Evolutionary conservation across 1,140 invertebrate species (phyloP).

Genomic region (Onthophagus taurus): DNA sequence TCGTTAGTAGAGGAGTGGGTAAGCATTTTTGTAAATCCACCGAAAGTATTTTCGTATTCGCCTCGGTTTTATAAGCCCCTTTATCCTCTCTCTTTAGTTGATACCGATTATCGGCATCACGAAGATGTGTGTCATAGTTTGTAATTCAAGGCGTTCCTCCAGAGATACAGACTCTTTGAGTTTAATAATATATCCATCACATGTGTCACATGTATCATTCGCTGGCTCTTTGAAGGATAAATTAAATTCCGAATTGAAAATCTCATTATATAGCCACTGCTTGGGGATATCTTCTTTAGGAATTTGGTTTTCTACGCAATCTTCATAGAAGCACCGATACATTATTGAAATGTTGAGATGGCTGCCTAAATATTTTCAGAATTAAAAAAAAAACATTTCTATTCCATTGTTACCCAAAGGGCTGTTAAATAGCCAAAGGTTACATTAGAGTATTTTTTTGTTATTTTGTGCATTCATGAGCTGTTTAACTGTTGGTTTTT

Average conservation of each 20-base stretch:
- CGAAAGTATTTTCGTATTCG: conserved; percentile 12
- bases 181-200: conserved; percentile 14
- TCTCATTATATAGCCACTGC: conserved; percentile 13
- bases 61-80: conserved; percentile 10
- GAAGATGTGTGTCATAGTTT: conserved; percentile 14
- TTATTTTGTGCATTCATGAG: no score
- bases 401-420: no score
- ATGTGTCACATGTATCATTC: conserved; percentile 15
- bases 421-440: no score
- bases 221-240: conserved; percentile 14
- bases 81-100: conserved; percentile 10
- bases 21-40: conserved; percentile 17
- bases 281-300: conserved; percentile 16
- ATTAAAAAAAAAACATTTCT: no score
- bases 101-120: conserved; percentile 11
- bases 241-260: conserved; percentile 15
- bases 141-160: conserved; percentile 13
- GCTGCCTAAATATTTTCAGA: conserved; percentile 14
- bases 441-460: no score
- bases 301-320: conserved; percentile 12
- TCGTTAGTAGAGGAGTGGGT: conserved; percentile 14
- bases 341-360: conserved; percentile 13
- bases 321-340: conserved; percentile 12
- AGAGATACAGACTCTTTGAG: conserved; percentile 15
- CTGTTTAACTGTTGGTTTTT: no score